Evolutionary conservation across 2,797 vertebrate species (phyloP), one percentile per base, ranked within the genome.

Genomic region (Tiaroga cobitis): DNA sequence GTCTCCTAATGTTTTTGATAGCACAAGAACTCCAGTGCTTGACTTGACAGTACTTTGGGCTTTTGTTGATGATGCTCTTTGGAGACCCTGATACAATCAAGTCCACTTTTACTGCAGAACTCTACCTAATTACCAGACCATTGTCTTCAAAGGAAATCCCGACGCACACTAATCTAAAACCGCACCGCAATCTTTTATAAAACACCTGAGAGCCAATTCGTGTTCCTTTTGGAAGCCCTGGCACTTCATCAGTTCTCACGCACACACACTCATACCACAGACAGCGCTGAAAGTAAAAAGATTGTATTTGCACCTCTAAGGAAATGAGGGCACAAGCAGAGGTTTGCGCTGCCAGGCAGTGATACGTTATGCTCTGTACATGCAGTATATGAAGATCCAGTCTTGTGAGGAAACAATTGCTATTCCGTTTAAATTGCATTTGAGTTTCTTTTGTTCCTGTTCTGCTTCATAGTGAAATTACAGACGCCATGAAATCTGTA

Each of bases 231-330:
- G 84, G 59, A 51, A 67, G 80, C 86, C 41, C 79, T 86, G 81
- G 83, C 79, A 88, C 86, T 87, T 90, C 83, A 87, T 89, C 87
- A 86, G 85, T 81, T 87, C 82, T 77, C 70, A 80, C 39, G 78
- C 77, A 77, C 80, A 79, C 63, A 80, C 77, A 61, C 56, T 61
- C 83, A 73, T 24, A 85, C 34, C 76, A 49, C 80, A 70, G 76
- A 80, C 83, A 78, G 68, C 32, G 34, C 54, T 87, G 80, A 86
- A 86, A 80, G 79, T 69, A 82, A 88, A 90, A 89, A 83, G 78
- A 74, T 81, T 80, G 69, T 81, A 81, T 89, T 90, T 89, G 85
- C 84, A 89, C 87, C 87, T 89, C 73, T 83, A 74, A 85, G 75
- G 75, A 88, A 83, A 84, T 65, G 41, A 87, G 56, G 84, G 80